A percentile compares a stretch with the other conserved stretches of the same genome.
These are phyloP conservation scores for Calidris pugnax DNA, from an alignment of 2,113 vertebrate genomes.

Conservation along the genomic window DNA sequence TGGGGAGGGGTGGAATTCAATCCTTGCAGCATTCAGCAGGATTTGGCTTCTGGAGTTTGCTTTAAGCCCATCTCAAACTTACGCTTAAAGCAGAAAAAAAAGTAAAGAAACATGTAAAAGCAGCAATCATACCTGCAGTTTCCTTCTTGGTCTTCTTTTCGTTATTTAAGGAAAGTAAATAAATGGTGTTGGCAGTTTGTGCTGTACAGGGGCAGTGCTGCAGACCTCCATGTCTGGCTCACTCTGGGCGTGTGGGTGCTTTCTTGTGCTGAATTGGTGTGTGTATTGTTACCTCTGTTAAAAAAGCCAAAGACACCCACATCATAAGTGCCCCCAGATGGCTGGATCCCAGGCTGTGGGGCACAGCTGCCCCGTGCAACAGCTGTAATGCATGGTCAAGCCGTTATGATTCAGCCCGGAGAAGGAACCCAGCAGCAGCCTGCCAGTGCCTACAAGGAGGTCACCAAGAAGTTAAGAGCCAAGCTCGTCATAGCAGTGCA, in stretches of 20 bases:
- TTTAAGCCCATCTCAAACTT: background rate
- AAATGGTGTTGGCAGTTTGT: background rate
- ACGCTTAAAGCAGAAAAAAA: background rate
- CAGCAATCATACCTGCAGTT: background rate
- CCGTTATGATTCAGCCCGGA: background rate
- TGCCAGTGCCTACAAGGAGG: background rate
- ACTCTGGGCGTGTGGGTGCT: background rate
- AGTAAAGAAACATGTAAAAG: background rate
- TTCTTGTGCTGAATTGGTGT: background rate
- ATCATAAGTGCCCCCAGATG: background rate
- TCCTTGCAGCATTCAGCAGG: background rate
- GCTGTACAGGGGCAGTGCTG: background rate
- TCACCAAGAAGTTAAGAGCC: background rate
- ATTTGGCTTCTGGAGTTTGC: background rate
- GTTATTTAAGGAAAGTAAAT: background rate
- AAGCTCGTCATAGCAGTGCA: background rate
- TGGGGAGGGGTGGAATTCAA: background rate
- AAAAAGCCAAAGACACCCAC: background rate
- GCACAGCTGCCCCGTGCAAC: background rate
- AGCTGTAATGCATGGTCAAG: background rate
- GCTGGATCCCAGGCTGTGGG: background rate
- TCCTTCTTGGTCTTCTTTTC: background rate
- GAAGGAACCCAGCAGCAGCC: background rate
- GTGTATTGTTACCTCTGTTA: background rate
- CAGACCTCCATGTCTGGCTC: background rate